Evolutionary conservation across 2,888 invertebrate species (phyloP), one percentile per base, ranked within the genome.

Genomic region (Hydraecia micacea): DNA sequence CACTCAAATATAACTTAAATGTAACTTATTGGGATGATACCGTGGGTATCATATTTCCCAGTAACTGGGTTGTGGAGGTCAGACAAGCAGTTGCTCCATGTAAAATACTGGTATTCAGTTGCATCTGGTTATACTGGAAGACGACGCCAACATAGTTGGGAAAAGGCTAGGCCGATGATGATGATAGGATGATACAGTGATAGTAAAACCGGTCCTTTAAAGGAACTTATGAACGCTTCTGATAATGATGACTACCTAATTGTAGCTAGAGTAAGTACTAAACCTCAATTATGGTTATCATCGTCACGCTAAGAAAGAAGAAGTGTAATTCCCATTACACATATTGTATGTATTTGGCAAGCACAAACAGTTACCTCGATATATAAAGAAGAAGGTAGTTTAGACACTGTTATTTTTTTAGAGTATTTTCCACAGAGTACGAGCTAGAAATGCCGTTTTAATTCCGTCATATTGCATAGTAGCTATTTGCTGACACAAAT

Each of bases 401-500:
- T 32, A 18, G 9, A 18, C 25, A 52, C 2, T 9, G 18, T 9
- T 52, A 2, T 32, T 25, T 52, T 58, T 52, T 25, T 6, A 52
- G 11, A 18, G 32, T 52, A 36, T 36, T 52, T 36, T 52, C 9
- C 9, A 6, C 9, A 49, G 25, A 52, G 9, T 8, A 9, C 25
- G 32, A 21, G 21, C 36, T 21, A 21, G 36, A 63, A 32, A 63
- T 63, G 11, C 63, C 63, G 6, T 32, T 63, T 63, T 21, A 11
- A 63, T 63, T 63, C 63, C 49, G n/a, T 42, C 32, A n/a, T 76
- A 28, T 8, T 46, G 5, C 36, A 58, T 39, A 36, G 15, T 21
- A 68, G 55, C 32, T 42, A 71, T 25, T 32, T 32, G 32, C 60
- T 49, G 36, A 58, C 62, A 63, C 52, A 81, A 75, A 80, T 71